phyloP scores from a whole-genome alignment of 2,113 vertebrate genomes.

The Martes martes region DNA sequence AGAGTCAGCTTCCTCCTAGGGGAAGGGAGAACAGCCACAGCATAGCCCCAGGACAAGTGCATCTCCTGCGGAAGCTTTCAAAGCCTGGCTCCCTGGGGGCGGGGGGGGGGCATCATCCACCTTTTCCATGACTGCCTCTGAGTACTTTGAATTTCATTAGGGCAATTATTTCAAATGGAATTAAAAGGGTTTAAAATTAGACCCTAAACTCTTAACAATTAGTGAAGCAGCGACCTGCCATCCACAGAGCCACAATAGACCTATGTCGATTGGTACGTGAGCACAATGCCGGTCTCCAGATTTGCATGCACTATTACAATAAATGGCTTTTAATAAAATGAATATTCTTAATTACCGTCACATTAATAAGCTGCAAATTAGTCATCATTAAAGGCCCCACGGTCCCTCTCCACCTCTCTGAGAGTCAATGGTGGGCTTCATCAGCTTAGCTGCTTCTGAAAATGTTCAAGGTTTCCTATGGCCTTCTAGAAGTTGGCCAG shows the following conservation, averaged over 20 bases:
- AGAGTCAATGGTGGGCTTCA: constrained; percentile 54
- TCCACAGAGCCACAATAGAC: constrained; percentile 76
- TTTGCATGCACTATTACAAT: constrained; percentile 80
- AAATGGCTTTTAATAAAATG: constrained; percentile 81
- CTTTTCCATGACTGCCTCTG: constrained; percentile 63
- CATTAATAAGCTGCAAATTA: constrained; percentile 82
- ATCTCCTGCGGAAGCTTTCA: neutral
- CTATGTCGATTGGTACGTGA: constrained; percentile 75
- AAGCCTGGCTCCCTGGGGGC: constrained; percentile 25
- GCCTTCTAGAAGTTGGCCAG: neutral
- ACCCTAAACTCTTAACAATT: constrained; percentile 78
- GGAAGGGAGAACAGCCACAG: neutral
- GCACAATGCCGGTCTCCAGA: constrained; percentile 74
- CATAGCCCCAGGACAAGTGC: neutral
- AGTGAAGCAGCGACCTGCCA: constrained; percentile 75
- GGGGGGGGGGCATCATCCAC: constrained; percentile 11
- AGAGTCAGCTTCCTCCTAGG: neutral
- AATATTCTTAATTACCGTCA: constrained; percentile 81
- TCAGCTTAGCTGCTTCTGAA: neutral
- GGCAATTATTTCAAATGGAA: constrained; percentile 80
- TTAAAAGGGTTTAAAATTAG: constrained; percentile 81
- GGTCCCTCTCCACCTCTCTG: constrained; percentile 61
- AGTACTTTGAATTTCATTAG: constrained; percentile 78
- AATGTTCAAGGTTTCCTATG: neutral
- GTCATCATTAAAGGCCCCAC: constrained; percentile 77